phyloP scores from a whole-genome alignment of 1,140 invertebrate genomes.

The Ctenoplectra terminalis region DNA sequence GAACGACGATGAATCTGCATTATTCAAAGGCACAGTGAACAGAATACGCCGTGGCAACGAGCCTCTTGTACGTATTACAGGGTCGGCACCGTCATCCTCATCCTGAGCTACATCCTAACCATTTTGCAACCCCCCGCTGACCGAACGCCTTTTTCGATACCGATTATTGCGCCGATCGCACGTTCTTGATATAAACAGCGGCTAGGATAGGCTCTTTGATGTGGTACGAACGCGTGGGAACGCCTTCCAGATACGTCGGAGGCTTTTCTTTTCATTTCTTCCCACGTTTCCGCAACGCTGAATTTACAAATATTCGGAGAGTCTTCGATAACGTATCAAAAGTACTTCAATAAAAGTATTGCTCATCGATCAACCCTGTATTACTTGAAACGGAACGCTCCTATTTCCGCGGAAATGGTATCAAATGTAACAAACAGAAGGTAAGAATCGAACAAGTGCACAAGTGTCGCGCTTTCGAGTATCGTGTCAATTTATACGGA shows the following conservation, averaged over 20 bases:
- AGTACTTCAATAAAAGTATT: neutral
- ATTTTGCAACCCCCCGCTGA: slow-evolving; percentile 63
- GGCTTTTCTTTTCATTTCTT: slow-evolving; percentile 61
- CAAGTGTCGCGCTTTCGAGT: neutral
- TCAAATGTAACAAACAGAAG: neutral
- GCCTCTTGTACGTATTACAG: slow-evolving; percentile 30
- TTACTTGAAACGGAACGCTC: neutral
- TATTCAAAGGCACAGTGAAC: slow-evolving; percentile 58
- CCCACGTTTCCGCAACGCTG: slow-evolving; percentile 50
- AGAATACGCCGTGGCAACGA: slow-evolving; percentile 32
- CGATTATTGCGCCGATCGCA: slow-evolving; percentile 63
- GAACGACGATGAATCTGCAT: slow-evolving; percentile 66
- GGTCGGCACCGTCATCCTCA: slow-evolving; percentile 51
- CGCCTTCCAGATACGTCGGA: slow-evolving; percentile 60
- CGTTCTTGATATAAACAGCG: slow-evolving; percentile 52
- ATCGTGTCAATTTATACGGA: slow-evolving; percentile 1
- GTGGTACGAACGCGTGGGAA: slow-evolving; percentile 59
- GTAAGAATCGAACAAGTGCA: neutral
- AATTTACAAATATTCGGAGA: slow-evolving; percentile 18
- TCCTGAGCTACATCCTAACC: slow-evolving; percentile 46
- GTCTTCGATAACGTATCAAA: neutral
- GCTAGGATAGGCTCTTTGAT: slow-evolving; percentile 54
- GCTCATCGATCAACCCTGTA: neutral
- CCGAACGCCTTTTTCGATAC: slow-evolving; percentile 60
- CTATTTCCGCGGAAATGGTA: too few relatives aligned